phyloP scores from a whole-genome alignment of 2,113 vertebrate genomes.

The Syngnathoides biaculeatus region DNA sequence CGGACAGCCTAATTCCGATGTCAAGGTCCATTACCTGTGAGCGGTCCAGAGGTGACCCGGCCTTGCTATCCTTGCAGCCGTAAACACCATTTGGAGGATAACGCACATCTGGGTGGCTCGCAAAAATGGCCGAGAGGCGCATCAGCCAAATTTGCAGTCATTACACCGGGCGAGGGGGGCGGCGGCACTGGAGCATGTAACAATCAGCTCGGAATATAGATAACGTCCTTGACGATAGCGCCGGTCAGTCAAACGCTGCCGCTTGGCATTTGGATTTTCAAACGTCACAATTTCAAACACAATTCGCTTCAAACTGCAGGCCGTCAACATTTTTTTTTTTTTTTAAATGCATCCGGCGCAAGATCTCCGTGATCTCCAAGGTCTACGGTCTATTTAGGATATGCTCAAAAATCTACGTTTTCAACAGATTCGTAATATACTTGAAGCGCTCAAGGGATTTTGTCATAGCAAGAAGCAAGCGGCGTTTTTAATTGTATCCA shows the following conservation, averaged over 20 bases:
- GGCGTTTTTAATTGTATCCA: too few species aligned
- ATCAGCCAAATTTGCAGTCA: conserved; percentile 36
- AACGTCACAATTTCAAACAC: neutral
- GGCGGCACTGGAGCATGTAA: conserved; percentile 1
- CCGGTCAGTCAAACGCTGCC: conserved; percentile 44
- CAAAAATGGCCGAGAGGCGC: conserved; percentile 23
- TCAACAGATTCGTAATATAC: neutral
- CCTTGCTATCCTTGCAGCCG: conserved; percentile 40
- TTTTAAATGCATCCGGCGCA: too few species aligned
- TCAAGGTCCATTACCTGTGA: conserved; percentile 67
- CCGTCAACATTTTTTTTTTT: too few species aligned
- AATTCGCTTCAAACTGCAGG: neutral
- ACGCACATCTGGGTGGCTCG: conserved; percentile 57
- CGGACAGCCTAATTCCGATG: conserved; percentile 60
- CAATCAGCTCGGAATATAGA: conserved; percentile 48
- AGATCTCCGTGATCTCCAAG: too few species aligned
- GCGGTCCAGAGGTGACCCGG: conserved; percentile 55
- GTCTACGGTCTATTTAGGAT: too few species aligned
- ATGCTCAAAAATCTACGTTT: neutral
- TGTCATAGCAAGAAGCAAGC: neutral
- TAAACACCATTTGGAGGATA: conserved; percentile 51
- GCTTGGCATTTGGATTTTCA: conserved; percentile 24
- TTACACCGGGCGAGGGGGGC: conserved; percentile 1
- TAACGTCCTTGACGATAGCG: conserved; percentile 43
- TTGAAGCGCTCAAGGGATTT: too few species aligned